phyloP scores from a whole-genome alignment of 2,888 invertebrate species.

The Caenorhabditis afra region DNA sequence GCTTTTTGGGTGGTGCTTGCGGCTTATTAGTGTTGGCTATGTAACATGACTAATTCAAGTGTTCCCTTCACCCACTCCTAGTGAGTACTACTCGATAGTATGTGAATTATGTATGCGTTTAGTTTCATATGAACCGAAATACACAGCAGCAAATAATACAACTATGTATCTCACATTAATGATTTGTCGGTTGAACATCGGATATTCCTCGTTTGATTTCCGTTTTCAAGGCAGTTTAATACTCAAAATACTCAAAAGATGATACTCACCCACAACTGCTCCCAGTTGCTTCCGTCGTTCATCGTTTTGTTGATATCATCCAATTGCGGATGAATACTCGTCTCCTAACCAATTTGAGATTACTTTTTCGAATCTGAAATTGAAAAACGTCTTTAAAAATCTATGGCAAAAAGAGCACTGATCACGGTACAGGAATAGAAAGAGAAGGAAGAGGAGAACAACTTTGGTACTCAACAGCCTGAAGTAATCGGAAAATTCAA shows the following conservation, averaged over 20 bases:
- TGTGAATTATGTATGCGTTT: conserved; percentile 42
- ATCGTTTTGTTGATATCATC: conserved; percentile 21
- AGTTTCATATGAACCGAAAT: background rate
- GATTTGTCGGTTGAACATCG: background rate
- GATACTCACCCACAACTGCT: conserved; percentile 45
- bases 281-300: conserved; percentile 45
- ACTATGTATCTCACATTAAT: no score
- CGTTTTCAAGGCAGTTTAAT: background rate
- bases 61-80: conserved; percentile 4
- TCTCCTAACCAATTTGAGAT: conserved; percentile 22
- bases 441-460: background rate
- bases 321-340: background rate
- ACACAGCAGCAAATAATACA: background rate
- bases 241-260: no score
- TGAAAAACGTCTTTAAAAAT: background rate
- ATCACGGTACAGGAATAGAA: background rate
- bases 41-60: conserved; percentile 40
- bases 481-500: conserved; percentile 19
- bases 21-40: conserved; percentile 14
- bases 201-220: background rate
- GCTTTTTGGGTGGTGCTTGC: background rate
- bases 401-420: background rate
- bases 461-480: background rate
- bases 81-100: conserved; percentile 13
- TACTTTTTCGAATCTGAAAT: conserved; percentile 11